Conservation (phyloP, 2,113 vertebrate genomes). For the Uropsilus gracilis region DNA sequence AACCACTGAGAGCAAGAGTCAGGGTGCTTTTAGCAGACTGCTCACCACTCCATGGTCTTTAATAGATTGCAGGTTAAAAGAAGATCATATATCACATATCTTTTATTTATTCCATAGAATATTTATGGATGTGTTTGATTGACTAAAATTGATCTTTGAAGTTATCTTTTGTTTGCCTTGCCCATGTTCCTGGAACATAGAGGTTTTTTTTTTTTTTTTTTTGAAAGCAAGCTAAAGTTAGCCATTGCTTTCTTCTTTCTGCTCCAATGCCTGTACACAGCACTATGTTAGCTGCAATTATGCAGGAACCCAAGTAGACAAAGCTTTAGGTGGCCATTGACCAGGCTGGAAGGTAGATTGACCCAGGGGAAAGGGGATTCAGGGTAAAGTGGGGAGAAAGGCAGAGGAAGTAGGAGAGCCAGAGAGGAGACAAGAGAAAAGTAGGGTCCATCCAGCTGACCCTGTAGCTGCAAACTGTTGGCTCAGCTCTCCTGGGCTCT, state of each 20-base stretch:
- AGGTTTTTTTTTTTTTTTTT: too few species aligned
- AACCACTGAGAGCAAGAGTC: background rate
- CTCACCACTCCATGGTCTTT: background rate
- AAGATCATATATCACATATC: background rate
- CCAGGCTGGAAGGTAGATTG: background rate
- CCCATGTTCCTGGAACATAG: background rate
- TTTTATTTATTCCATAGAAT: background rate
- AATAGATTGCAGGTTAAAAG: background rate
- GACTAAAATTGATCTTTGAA: background rate
- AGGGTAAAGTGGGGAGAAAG: background rate
- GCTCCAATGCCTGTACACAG: rapidly evolving
- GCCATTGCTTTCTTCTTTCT: background rate
- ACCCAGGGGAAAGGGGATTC: background rate
- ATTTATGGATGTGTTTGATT: background rate
- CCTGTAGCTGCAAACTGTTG: rapidly evolving
- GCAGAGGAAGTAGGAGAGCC: too few species aligned
- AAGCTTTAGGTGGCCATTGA: background rate
- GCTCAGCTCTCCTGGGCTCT: background rate
- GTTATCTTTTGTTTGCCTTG: background rate
- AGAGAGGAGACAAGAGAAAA: background rate
- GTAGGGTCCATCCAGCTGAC: rapidly evolving
- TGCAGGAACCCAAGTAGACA: background rate
- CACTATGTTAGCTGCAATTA: too few species aligned
- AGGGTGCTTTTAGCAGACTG: too few species aligned
- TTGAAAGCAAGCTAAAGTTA: background rate